Base-by-base conservation (phyloP, 2,888 invertebrate genomes). In the Ectobius pallidus region DNA sequence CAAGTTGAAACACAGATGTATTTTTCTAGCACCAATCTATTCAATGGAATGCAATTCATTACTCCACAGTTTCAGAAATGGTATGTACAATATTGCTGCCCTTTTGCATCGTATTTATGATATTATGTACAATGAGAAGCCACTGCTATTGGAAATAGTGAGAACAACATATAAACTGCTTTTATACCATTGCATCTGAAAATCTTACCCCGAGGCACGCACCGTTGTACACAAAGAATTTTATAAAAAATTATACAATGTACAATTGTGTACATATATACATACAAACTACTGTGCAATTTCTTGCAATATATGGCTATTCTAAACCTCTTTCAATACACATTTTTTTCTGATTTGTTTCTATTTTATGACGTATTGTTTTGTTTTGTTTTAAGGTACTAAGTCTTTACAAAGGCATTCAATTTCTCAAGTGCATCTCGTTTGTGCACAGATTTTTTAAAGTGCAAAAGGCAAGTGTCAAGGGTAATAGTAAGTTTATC, bases 321-420 rank as follows among this genome's bases (percentile, higher is more conserved):
- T n/a, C 65, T 65, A 65, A 44, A 4, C 30, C 16, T 65, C 34
- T 39, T 39, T 42, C 18, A 65, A 44, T 46, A 65, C 58, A 65
- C 9, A 27, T 44, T 65, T 44, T 63, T 42, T 61, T 61, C 46
- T 65, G 44, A 72, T n/a, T n/a, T n/a, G n/a, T n/a, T n/a, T n/a
- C n/a, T n/a, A n/a, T n/a, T n/a, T n/a, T n/a, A n/a, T 72, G 49
- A 49, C 30, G 16, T 58, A 18, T 69, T 72, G 9, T 39, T 42
- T 34, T n/a, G n/a, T n/a, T n/a, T n/a, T n/a, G n/a, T 42, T 42
- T 52, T 27, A 71, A 74, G 71, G 71, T 74, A 74, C 71, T 72
- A 74, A 70, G 74, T 74, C 69, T 74, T 71, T 69, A 55, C 68
- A 42, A 74, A 74, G 74, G 74, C 74, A 74, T 71, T 71, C 46